Evolutionary conservation across 2,888 invertebrate species (phyloP), one percentile per base, ranked within the genome.

Genomic region (Ophion costatus): DNA sequence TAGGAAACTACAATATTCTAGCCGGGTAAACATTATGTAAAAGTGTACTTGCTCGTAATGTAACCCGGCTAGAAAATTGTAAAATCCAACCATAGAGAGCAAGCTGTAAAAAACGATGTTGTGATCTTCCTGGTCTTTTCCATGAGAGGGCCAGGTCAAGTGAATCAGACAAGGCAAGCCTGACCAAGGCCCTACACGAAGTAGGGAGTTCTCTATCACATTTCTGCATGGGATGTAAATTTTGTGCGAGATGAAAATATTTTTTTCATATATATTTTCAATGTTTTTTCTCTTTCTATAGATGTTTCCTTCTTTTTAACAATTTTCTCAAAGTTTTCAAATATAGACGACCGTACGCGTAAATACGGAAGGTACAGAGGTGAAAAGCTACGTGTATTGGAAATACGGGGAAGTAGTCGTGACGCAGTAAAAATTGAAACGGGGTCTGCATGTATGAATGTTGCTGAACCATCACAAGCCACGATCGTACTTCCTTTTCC

Each of bases 391-490:
- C 17, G 51, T 70, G 51, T 56, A 70, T 64, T 69, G 29, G 74
- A 71, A 45, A n/a, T 29, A 80, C 42, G 66, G 57, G 66, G 45
- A 45, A 76, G 45, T 20, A 42, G 29, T 69, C 66, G 24, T 80
- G 77, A 73, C 80, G 57, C 24, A 22, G 77, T 77, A 73, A 80
- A 80, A 77, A 80, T 85, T 59, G 74, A 82, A 71, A 85, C 57
- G 70, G 61, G n/a, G 51, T 70, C 24, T 76, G 63, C 45, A 67
- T 38, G 77, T 69, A 70, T 67, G 64, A 80, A 45, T 71, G 79
- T 76, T 56, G 66, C 59, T 75, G 78, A 74, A 63, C 73, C 82
- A 80, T 79, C 75, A 51, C 79, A 76, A 76, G 45, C 78, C 20
- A 69, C 63, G 38, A 57, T 67, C 69, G 61, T 56, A 74, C 64